phyloP scores from a whole-genome alignment of 2,888 invertebrate genomes.

The Drosophila parthenogenetica region DNA sequence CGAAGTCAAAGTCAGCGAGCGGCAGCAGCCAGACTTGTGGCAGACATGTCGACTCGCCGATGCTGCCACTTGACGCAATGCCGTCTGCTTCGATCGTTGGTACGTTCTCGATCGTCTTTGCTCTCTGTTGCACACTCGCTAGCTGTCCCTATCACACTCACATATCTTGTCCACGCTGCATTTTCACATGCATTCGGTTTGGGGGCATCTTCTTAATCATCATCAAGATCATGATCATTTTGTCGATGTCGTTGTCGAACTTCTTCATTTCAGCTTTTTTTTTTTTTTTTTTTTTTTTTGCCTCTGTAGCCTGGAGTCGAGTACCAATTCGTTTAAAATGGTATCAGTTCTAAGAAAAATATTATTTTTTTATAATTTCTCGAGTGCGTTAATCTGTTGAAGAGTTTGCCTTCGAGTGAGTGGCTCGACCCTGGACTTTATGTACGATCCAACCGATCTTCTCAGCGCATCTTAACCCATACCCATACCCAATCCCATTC shows the following conservation, averaged over 20 bases:
- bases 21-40: slow-evolving; percentile 65
- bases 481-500: not conserved
- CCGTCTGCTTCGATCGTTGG: slow-evolving; percentile 67
- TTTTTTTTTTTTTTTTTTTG: slow-evolving; percentile 27
- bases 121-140: not conserved
- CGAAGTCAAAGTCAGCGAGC: not conserved
- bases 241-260: slow-evolving; percentile 55
- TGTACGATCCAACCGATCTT: slow-evolving; percentile 23
- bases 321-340: slow-evolving; percentile 84
- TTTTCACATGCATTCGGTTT: slow-evolving; percentile 53
- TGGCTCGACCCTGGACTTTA: slow-evolving; percentile 48
- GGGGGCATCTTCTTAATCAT: slow-evolving; percentile 7
- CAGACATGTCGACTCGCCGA: slow-evolving; percentile 74
- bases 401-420: slow-evolving; percentile 54
- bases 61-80: slow-evolving; percentile 81
- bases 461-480: slow-evolving; percentile 8
- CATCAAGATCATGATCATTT: slow-evolving; percentile 19
- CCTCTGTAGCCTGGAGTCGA: slow-evolving; percentile 53
- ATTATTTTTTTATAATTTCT: slow-evolving; percentile 83
- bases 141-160: slow-evolving; percentile 24
- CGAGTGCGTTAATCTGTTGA: slow-evolving; percentile 83
- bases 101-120: slow-evolving; percentile 12
- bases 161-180: slow-evolving; percentile 40
- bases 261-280: slow-evolving; percentile 57
- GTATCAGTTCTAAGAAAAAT: slow-evolving; percentile 84